These are phyloP conservation scores for Strigamia crassipes DNA, from an alignment of 2,888 invertebrate species.

Conservation along the genomic window DNA sequence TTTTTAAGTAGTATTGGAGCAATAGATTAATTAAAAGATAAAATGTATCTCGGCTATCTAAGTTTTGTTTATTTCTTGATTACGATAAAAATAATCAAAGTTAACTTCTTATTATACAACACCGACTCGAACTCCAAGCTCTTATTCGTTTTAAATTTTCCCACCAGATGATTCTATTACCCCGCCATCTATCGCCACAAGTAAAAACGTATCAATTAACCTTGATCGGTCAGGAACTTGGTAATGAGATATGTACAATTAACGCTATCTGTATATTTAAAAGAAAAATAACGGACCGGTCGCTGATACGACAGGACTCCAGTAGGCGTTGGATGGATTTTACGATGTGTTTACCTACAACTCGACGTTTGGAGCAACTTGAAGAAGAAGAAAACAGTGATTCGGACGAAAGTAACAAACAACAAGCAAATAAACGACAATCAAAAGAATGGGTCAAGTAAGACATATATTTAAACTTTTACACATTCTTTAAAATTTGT, in stretches of 20 bases:
- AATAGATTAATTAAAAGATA: neutral
- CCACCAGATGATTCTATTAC: neutral
- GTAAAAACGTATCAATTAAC: neutral
- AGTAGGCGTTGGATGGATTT: slow-evolving; percentile 6
- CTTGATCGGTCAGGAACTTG: neutral
- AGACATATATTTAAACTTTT: neutral
- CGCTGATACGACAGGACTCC: neutral
- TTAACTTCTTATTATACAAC: neutral
- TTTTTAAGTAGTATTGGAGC: neutral
- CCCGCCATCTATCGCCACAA: neutral
- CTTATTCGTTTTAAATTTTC: neutral
- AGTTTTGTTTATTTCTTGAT: neutral
- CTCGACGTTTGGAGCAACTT: neutral
- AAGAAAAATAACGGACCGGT: neutral
- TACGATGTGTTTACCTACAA: neutral
- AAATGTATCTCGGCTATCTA: neutral
- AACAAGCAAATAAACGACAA: neutral
- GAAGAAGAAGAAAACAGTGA: neutral
- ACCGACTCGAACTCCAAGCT: neutral
- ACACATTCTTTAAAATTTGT: neutral
- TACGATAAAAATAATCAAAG: neutral
- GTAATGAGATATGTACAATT: neutral
- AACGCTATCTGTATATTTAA: neutral
- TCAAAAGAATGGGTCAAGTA: neutral
- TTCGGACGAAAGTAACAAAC: neutral